Conservation (phyloP, 2,888 invertebrate species). For the Disparrhopalites patrizii region DNA sequence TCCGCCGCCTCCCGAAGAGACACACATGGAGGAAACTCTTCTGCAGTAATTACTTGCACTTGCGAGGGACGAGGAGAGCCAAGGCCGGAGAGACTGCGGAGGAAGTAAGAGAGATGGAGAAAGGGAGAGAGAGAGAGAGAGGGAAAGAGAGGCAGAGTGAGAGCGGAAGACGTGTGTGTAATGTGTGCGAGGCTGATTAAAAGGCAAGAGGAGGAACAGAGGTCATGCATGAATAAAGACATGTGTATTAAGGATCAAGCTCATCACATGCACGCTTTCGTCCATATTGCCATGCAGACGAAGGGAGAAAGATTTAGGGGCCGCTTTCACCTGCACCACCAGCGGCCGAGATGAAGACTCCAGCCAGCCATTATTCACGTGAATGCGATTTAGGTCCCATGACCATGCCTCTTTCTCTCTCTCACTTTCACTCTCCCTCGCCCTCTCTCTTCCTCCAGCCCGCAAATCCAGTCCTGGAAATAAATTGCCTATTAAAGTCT, state of each 20-base stretch:
- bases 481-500: constrained; percentile 21
- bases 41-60: no score
- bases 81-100: no score
- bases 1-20: no score
- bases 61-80: no score
- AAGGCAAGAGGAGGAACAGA: no score
- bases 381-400: neutral
- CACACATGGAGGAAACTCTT: no score
- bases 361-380: constrained; percentile 16
- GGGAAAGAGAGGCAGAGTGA: neutral
- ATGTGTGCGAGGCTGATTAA: constrained; percentile 2
- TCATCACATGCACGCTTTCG: neutral
- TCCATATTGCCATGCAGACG: neutral
- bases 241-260: no score
- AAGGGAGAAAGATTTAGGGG: constrained; percentile 10
- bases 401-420: no score
- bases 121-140: neutral
- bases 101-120: neutral
- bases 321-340: constrained; percentile 16
- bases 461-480: neutral
- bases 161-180: neutral
- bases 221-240: neutral
- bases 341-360: neutral
- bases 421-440: neutral
- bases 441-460: neutral